Percentiles rank a stretch among this genome's conserved stretches.
Evolutionary conservation across 2,113 vertebrate species (phyloP).

Genomic region (Phylloscopus trochiloides): DNA sequence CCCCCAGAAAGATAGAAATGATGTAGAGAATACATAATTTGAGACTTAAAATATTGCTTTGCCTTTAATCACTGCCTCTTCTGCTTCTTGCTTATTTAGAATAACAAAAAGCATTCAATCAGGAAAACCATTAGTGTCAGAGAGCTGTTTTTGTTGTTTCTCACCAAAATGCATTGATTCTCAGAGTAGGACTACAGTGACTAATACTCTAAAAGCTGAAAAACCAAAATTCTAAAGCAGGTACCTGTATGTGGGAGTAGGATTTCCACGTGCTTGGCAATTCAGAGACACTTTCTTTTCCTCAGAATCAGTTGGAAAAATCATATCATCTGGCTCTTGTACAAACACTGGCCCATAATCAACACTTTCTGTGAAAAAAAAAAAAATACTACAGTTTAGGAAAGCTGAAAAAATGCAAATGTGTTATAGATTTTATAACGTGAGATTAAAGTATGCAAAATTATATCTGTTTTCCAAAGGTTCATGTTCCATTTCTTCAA

Average conservation of each 20-base stretch:
- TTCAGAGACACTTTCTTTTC: conserved; percentile 90
- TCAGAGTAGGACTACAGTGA: not conserved
- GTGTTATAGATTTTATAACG: not conserved
- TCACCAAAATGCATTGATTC: not conserved
- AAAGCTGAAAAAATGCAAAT: not conserved
- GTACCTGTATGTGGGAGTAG: conserved; percentile 88
- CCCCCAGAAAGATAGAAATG: not conserved
- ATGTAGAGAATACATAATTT: not conserved
- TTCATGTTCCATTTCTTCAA: not conserved
- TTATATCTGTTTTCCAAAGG: not conserved
- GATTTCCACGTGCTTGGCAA: conserved; percentile 88
- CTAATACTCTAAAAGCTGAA: not conserved
- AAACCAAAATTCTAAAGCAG: not conserved
- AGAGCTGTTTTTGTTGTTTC: not conserved
- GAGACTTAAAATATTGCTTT: not conserved
- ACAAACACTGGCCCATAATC: conserved; percentile 92
- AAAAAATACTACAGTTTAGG: not conserved
- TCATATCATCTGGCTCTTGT: conserved; percentile 87
- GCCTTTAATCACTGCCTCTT: not conserved
- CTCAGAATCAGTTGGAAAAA: conserved; percentile 88
- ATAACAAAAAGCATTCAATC: not conserved
- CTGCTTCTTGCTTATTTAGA: not conserved
- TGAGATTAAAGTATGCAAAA: not conserved
- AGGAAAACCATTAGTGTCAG: not conserved
- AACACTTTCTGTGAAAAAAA: conserved; percentile 78